Evolutionary conservation across 1,140 invertebrate genomes (phyloP).

Genomic region (Mactra quadrangularis): DNA sequence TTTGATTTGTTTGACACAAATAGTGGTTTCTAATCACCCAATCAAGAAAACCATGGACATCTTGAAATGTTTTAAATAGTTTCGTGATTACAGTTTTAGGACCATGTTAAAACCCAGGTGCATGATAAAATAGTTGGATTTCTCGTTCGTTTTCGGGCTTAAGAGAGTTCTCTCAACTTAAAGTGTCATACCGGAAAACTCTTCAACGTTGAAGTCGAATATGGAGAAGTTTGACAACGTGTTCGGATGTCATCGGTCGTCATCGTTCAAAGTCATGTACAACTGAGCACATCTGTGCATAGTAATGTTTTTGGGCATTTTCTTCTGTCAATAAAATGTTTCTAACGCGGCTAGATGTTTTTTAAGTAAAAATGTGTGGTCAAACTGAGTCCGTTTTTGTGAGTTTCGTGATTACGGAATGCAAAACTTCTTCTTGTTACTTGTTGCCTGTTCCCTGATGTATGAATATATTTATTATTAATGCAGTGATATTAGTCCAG

Average conservation of each 20-base stretch:
- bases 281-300: conserved; percentile 16
- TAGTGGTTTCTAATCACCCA: conserved; percentile 13
- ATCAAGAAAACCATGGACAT: conserved; percentile 23
- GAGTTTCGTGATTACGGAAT: too few species aligned
- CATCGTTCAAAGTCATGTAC: conserved; percentile 33
- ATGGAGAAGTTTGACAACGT: conserved; percentile 23
- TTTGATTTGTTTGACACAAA: conserved; percentile 24
- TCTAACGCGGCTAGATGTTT: too few species aligned
- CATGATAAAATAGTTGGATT: conserved; percentile 40
- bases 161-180: neutral
- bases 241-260: conserved; percentile 33
- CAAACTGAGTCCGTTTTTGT: too few species aligned
- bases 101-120: conserved; percentile 49
- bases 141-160: conserved; percentile 17
- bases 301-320: too few species aligned
- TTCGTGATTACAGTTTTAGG: conserved; percentile 30
- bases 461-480: too few species aligned
- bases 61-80: conserved; percentile 52
- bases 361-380: too few species aligned
- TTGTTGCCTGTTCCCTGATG: too few species aligned
- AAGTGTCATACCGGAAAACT: conserved; percentile 23
- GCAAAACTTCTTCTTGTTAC: too few species aligned
- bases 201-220: conserved; percentile 8
- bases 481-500: too few species aligned
- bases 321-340: too few species aligned